These are phyloP conservation scores for Chionis minor DNA, from an alignment of 2,113 vertebrate species.

Conservation along the genomic window DNA sequence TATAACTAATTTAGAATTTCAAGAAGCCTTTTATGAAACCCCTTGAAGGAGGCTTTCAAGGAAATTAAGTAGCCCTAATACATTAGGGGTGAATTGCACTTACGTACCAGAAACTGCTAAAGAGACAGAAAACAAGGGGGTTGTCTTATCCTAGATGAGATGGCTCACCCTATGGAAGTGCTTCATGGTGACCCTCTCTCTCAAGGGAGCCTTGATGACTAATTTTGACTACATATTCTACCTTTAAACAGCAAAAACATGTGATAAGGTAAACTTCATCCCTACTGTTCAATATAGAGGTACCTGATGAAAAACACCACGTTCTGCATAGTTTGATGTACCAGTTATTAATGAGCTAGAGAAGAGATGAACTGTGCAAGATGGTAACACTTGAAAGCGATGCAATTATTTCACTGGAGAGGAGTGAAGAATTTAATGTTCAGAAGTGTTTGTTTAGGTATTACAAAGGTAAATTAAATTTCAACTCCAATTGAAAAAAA, in stretches of 20 bases:
- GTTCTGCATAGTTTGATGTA: neutral
- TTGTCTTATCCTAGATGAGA: neutral
- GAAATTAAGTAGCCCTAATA: conserved; percentile 24
- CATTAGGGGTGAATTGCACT: neutral
- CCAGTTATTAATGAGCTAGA: neutral
- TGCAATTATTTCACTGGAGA: conserved; percentile 1
- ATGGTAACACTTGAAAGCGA: neutral
- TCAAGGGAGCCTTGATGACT: neutral
- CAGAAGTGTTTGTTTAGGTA: neutral
- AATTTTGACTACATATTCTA: neutral
- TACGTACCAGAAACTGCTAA: neutral
- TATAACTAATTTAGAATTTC: conserved; percentile 32
- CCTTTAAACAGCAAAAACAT: neutral
- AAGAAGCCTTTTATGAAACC: neutral
- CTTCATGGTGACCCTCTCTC: neutral
- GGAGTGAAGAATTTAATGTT: neutral
- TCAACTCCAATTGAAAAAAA: neutral
- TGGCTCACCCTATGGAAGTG: neutral
- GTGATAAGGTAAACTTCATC: neutral
- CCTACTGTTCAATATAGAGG: neutral
- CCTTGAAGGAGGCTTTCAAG: conserved; percentile 19
- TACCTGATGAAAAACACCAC: neutral
- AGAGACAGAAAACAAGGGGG: neutral
- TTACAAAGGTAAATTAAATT: conserved; percentile 16
- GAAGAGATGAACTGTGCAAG: neutral